Base-by-base conservation (phyloP, 1,140 invertebrate species). In the Drosophila varians region DNA sequence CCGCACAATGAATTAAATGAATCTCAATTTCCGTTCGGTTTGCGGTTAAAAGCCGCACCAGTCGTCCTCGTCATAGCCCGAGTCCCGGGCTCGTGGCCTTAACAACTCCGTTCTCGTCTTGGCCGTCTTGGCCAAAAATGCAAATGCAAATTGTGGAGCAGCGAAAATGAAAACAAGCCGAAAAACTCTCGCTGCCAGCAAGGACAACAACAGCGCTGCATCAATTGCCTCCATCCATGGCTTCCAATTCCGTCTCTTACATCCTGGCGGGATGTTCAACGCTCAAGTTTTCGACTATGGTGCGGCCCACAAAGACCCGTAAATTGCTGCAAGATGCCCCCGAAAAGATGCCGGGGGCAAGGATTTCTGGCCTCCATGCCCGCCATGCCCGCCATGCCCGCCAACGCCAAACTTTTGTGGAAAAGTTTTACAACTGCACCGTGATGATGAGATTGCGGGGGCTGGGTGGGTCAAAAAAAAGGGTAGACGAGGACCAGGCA, bases 11-110 rank as follows among this genome's bases (percentile, higher is more conserved):
- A 87, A 87, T 87, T 87, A 87, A 87, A 87, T 87, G 82, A 87
- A 87, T 87, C 82, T 87, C 82, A 87, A 87, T 87, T 87, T 87
- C 82, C 82, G 83, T 87, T 87, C 79, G 82, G 82, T 87, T 87
- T 87, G 82, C 74, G 82, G 82, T 87, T 87, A 88, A 88, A 88
- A 82, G 82, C 82, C 83, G 77, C 82, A 87, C 51, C 16, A 8
- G 6, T 42, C 14, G 38, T 18, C 14, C 6, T 66, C 56, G 5
- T 26, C 4, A 4, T 26, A n/a, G 5, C 25, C 21, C 4, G 21
- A 4, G 2, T 21, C 21, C 21, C 4, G 21, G 21, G 11, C 31
- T 34, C 9, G 66, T 62, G 23, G 51, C 46, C 19, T 18, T 46
- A 31, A n/a, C 12, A 38, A 38, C 36, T 21, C 2, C 19, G 11